Evolutionary conservation across 1,140 invertebrate genomes (phyloP), one percentile per base, ranked within the genome.

Genomic region (Meloidogyne floridensis): DNA sequence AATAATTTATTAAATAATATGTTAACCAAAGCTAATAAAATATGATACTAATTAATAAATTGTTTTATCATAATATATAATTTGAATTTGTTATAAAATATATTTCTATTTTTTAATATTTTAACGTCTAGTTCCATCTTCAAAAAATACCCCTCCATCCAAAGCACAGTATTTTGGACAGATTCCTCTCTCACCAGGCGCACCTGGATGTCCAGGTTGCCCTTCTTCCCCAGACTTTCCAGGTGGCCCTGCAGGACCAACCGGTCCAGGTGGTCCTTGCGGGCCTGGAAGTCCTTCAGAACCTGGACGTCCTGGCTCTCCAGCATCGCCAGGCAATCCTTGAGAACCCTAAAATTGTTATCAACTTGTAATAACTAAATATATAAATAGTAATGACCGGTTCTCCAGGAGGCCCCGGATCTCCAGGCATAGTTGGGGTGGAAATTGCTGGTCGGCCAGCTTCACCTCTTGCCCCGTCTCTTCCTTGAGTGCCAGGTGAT

Each of bases 361-460:
- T 9, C 13, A 47, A 20, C 20, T 15, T 18, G 10, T 53, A 54
- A 54, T 82, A 43, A 43, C 7, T 18, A 53, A n/a, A 18, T 10
- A 10, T 75, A n/a, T 65, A n/a, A 15, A 18, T 11, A 42, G 2
- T 71, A n/a, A 79, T 77, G 83, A 86, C 87, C 56, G 86, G 73
- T 77, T 90, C 87, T 81, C 88, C 87, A 80, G 84, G 81, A 59
- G 87, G 75, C 81, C 88, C 88, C 32, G 89, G 85, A 77, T 90
- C 88, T 81, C 88, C 88, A 56, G 88, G 88, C 42, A 86, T 71
- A n/a, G 89, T 85, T 32, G 88, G 89, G 11, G 89, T 89, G 8
- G 87, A 87, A 78, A 89, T 86, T 10, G 88, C 88, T n/a, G 89
- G 89, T 81, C 89, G 72, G 72, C 88, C 88, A 59, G 88, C 87